phyloP scores from a whole-genome alignment of 1,140 invertebrate genomes.

The Halesus radiatus region DNA sequence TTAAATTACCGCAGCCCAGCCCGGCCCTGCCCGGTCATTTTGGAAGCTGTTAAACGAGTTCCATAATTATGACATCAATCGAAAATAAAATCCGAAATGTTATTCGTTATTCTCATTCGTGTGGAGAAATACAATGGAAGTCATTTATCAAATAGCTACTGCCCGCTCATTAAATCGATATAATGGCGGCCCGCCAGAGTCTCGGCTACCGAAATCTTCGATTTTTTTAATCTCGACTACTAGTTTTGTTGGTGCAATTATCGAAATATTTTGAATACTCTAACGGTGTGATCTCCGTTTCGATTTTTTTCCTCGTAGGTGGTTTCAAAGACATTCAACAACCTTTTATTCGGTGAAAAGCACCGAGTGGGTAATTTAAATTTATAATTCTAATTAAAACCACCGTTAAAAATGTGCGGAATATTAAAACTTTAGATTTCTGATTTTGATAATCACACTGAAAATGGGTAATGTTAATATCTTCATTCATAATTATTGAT shows the following conservation, averaged over 20 bases:
- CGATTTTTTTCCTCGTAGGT: not conserved
- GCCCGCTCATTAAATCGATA: slow-evolving; percentile 31
- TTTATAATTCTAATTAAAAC: no score
- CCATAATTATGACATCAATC: slow-evolving; percentile 40
- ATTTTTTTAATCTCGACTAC: slow-evolving; percentile 3
- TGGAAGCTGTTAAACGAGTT: slow-evolving; percentile 20
- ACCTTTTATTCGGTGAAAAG: no score
- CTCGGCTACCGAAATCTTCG: slow-evolving; percentile 22
- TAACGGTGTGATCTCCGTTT: slow-evolving; percentile 3
- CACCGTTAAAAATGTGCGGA: no score
- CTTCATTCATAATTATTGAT: no score
- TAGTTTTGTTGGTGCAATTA: slow-evolving; percentile 3
- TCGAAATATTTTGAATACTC: slow-evolving; percentile 2
- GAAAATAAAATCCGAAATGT: not conserved
- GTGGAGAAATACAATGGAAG: slow-evolving; percentile 18
- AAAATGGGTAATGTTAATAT: no score
- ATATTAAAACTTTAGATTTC: no score
- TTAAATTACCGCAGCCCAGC: no score
- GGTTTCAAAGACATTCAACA: no score
- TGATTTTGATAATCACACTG: no score
- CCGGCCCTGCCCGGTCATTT: not conserved
- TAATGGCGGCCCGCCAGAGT: not conserved
- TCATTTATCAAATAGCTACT: slow-evolving; percentile 23
- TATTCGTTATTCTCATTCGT: slow-evolving; percentile 9
- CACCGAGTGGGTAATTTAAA: no score